phyloP scores from a whole-genome alignment of 2,888 invertebrate genomes.

The Amphipyra tragopoginis region DNA sequence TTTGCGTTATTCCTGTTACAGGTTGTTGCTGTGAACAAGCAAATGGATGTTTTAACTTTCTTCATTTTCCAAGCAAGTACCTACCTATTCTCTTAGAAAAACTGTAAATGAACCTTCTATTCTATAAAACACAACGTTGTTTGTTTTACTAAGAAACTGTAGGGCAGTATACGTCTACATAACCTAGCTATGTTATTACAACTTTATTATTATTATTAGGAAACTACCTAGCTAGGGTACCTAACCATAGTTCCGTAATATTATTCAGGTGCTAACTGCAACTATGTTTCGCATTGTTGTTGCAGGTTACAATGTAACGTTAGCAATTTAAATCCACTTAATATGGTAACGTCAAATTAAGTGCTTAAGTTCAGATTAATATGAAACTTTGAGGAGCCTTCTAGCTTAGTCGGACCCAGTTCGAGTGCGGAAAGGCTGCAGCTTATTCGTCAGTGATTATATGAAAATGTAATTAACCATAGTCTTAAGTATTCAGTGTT shows the following conservation, averaged over 20 bases:
- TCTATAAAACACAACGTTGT: no score
- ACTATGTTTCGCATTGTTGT: slow-evolving; percentile 12
- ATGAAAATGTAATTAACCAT: no score
- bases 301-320: slow-evolving; percentile 17
- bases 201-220: background rate
- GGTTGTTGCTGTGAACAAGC: no score
- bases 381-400: slow-evolving; percentile 26
- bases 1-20: no score
- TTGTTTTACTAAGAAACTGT: no score
- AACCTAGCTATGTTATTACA: no score
- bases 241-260: background rate
- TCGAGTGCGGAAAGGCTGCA: slow-evolving; percentile 6
- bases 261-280: slow-evolving; percentile 8
- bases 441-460: background rate
- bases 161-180: no score
- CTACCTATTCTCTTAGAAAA: no score
- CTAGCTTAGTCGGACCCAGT: slow-evolving; percentile 9
- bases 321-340: slow-evolving; percentile 26
- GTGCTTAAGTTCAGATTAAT: slow-evolving; percentile 44
- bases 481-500: no score
- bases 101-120: no score
- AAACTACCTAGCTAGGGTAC: slow-evolving; percentile 1
- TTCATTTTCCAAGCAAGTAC: no score
- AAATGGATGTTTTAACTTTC: no score
- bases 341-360: slow-evolving; percentile 28